Base-by-base conservation (phyloP, 2,113 vertebrate genomes). In the Argyrosomus japonicus region DNA sequence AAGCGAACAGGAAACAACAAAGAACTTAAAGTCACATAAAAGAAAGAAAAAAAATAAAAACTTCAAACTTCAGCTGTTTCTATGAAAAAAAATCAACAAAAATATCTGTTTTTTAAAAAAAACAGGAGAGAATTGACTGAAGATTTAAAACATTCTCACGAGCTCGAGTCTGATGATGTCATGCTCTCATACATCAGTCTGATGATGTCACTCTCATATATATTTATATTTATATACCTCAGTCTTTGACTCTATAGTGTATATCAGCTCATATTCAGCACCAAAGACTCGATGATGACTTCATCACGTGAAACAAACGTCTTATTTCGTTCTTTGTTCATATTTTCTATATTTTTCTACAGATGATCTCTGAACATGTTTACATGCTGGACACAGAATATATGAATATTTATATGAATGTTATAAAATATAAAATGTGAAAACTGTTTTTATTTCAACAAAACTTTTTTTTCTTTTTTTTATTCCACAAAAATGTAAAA, bases 271-370 rank as follows among this genome's bases (percentile, higher is more conserved):
- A 53, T 61, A 15, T 47, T 40, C 51, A 19, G 51, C 54, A 58
- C 82, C 82, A 90, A 88, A 90, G 85, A 85, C 40, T 25, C 1
- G 2, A 61, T 67, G 60, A 54, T 48, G 45, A 47, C 11, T n/a
- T 2, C 11, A 54, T 62, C 56, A 56, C 0, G 3, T 58, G 64
- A 77, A 23, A 14, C 1, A 79, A 87, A 68, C 3, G 27, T 90
- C 76, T 85, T 88, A 75, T 69, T 40, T 79, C 29, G 53, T 53
- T 6, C n/a, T 70, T 40, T 81, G 75, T 36, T 70, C 36, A 72
- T 84, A 86, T 91, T 84, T 68, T 92, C 48, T 93, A 84, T 95
- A 93, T 95, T 94, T 95, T 93, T 94, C 83, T 92, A 94, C 91
- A 68, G 77, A 88, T 92, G 79, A 86, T 88, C 36, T 75, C 60